Evolutionary conservation across 2,113 vertebrate genomes (phyloP).

Genomic region (Odobenus rosmarus): DNA sequence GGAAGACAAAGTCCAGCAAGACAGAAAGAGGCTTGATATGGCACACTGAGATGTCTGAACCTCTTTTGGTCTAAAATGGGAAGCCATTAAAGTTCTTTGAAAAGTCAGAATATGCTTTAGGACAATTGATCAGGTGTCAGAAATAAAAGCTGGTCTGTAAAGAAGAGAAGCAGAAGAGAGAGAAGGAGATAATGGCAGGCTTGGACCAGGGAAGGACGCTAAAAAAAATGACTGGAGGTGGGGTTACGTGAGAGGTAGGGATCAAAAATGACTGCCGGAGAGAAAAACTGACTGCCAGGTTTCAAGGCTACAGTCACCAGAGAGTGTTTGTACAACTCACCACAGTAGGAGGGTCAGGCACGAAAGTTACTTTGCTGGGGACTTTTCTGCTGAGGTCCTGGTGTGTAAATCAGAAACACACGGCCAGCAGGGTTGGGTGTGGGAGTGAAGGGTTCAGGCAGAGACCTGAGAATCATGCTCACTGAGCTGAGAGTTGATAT

Average conservation of each 20-base stretch:
- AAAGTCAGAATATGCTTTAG: slow-evolving; percentile 31
- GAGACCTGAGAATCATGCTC: not conserved
- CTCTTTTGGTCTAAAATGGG: slow-evolving; percentile 53
- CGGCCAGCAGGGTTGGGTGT: not conserved
- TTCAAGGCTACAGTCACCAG: not conserved
- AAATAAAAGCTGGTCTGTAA: slow-evolving; percentile 46
- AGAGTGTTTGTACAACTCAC: not conserved
- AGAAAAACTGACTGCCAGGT: not conserved
- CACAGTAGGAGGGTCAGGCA: not conserved
- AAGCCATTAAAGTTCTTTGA: slow-evolving; percentile 58
- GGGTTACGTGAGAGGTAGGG: not conserved
- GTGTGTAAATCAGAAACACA: not conserved
- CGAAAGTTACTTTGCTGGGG: not conserved
- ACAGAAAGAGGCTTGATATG: not conserved
- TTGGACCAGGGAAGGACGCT: not conserved
- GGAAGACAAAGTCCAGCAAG: not conserved
- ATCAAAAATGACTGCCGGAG: not conserved
- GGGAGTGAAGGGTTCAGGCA: not conserved
- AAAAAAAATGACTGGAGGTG: not conserved
- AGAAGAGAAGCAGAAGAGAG: not conserved
- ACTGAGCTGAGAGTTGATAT: not conserved
- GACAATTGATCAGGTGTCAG: slow-evolving; percentile 27
- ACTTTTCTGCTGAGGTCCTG: not conserved
- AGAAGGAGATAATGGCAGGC: not conserved
- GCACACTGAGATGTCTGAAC: not conserved